Conservation (phyloP, 2,797 vertebrate genomes). For the Myotis myotis region DNA sequence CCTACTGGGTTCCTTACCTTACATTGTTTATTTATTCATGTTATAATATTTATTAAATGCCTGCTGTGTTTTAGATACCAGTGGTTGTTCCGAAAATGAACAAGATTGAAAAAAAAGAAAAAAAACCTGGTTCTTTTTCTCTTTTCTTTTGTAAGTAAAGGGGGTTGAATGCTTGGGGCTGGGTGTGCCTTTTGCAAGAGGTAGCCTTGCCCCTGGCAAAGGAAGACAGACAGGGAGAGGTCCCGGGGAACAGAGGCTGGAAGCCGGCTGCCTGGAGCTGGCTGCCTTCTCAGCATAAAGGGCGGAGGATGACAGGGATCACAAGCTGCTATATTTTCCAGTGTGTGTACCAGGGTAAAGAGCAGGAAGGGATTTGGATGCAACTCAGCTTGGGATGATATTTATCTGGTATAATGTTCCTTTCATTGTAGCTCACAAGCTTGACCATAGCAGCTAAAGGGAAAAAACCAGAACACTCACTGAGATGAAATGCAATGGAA, state of each 20-base stretch:
- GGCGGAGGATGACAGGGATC: not conserved
- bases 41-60: not conserved
- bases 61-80: not conserved
- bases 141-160: not conserved
- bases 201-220: not conserved
- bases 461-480: not conserved
- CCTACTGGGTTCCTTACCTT: not conserved
- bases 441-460: not conserved
- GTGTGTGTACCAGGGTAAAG: not conserved
- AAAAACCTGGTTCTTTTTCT: not conserved
- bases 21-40: not conserved
- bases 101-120: not conserved
- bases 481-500: not conserved
- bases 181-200: not conserved
- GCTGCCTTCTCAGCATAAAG: not conserved
- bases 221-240: not conserved
- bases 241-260: not conserved
- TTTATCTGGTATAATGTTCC: not conserved
- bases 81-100: not conserved
- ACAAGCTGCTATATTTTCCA: not conserved
- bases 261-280: not conserved
- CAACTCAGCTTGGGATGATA: not conserved
- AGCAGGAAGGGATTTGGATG: not conserved
- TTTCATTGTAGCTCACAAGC: slow-evolving; percentile 31
- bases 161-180: not conserved